Percentiles rank a stretch among this genome's conserved stretches.
Conservation (phyloP, 2,888 invertebrate genomes). For the Chorisops tibialis region DNA sequence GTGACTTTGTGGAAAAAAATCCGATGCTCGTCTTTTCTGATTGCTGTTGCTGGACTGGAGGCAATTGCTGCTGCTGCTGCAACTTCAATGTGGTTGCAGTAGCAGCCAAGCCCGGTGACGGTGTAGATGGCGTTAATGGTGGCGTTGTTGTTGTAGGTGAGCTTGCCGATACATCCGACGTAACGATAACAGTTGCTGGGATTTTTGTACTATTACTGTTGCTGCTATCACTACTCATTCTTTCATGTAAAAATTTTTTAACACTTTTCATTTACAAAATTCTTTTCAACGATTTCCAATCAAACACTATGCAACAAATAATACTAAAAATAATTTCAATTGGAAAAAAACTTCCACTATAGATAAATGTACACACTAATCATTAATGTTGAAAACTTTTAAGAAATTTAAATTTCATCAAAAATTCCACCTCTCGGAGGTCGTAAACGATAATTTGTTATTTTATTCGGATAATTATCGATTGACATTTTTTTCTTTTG, state of each 20-base stretch:
- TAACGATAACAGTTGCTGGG: neutral
- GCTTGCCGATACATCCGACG: constrained; percentile 31
- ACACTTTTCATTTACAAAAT: constrained; percentile 47
- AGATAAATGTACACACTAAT: no score
- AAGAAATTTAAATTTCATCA: neutral
- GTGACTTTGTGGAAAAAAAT: constrained; percentile 52
- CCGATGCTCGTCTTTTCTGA: constrained; percentile 26
- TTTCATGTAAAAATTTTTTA: constrained; percentile 49
- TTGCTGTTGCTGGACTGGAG: no score
- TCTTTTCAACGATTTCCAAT: constrained; percentile 31
- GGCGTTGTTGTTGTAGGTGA: constrained; percentile 33
- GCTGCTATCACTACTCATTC: constrained; percentile 45
- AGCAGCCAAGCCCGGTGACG: neutral
- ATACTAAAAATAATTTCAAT: constrained; percentile 3
- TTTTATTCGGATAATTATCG: neutral
- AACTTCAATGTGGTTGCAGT: neutral
- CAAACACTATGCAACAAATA: constrained; percentile 28
- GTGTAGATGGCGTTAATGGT: constrained; percentile 27
- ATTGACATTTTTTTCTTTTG: neutral
- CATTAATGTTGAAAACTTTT: no score
- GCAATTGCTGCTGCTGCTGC: neutral
- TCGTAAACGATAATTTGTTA: constrained; percentile 12
- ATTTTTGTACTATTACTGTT: constrained; percentile 30
- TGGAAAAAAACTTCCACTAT: no score
- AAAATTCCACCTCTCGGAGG: constrained; percentile 1